Base-by-base conservation (phyloP, 2,888 invertebrate species). In the Apamea epomidion region DNA sequence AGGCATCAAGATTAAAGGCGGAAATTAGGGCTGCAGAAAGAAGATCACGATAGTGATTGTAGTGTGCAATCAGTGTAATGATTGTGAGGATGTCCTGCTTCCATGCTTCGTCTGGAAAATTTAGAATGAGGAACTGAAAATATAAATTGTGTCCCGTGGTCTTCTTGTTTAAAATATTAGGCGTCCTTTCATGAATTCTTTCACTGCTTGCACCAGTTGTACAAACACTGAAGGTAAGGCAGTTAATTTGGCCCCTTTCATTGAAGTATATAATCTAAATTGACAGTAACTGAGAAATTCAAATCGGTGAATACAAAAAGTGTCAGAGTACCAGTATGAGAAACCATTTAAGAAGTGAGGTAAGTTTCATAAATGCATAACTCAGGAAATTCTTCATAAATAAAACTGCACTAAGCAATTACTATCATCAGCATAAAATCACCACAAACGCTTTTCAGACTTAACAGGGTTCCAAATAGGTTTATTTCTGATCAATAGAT, bases 1-100 rank as follows among this genome's bases (percentile, higher is more conserved):
- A 72, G 78, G 70, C 80, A 80, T 88, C 84, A 86, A 82, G 86
- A 88, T 83, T 83, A 72, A 51, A 79, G n/a, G 76, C 68, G 81
- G 81, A 79, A 89, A 83, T 82, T 76, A 76, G 70, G 70, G 71
- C 54, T 80, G 29, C 84, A 51, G 67, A 78, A 72, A 70, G 58
- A 85, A 76, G 76, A 78, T 76, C n/a, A 37, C 32, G 45, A 45
- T 48, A 45, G 76, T 60, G 58, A 60, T 60, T 60, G 79, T 79
- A 87, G 58, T 54, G 29, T 51, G 6, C 51, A 42, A 32, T 73
- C 65, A 67, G 21, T 60, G 12, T 58, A 67, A 75, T 71, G 51
- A 32, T 7, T 73, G 7, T 65, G 37, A 25, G 10, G 42, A 83
- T 21, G 8, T 80, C 74, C 68, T 69, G 51, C 21, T 51, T 67